phyloP scores from a whole-genome alignment of 37 sponge, comb jelly and placozoan species.

The Oscarella lobularis region DNA sequence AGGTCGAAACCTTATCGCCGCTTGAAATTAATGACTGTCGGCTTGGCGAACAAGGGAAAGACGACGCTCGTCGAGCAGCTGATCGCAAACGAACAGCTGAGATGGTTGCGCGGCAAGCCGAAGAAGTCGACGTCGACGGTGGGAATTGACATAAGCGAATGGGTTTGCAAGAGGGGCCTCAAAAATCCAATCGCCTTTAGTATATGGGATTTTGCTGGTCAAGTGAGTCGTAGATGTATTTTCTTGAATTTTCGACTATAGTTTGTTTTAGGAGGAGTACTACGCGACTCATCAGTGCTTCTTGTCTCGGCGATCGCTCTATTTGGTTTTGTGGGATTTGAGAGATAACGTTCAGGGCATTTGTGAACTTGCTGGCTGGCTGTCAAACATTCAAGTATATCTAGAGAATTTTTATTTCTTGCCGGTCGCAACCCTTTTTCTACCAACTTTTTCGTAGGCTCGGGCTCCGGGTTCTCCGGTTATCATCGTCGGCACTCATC shows the following conservation, averaged over 20 bases:
- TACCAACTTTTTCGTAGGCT: conserved; percentile 29
- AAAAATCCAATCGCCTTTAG: conserved; percentile 54
- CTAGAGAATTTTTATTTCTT: neutral
- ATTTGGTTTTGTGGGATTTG: conserved; percentile 59
- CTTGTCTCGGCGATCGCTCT: conserved; percentile 60
- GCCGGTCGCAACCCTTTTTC: neutral
- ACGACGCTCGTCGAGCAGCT: conserved; percentile 51
- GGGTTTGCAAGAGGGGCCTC: conserved; percentile 38
- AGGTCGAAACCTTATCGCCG: conserved; percentile 80
- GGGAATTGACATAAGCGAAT: conserved; percentile 69
- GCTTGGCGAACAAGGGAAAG: conserved; percentile 58
- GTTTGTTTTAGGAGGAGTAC: conserved; percentile 48
- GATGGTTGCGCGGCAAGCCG: neutral
- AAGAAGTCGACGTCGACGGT: conserved; percentile 30
- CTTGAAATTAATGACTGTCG: conserved; percentile 84
- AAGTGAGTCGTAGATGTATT: conserved; percentile 26
- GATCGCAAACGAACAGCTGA: conserved; percentile 38
- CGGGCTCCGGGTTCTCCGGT: conserved; percentile 62
- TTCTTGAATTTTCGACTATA: neutral
- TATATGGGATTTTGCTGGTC: conserved; percentile 93
- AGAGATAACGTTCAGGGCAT: conserved; percentile 51
- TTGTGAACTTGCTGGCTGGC: conserved; percentile 41
- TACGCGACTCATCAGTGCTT: conserved; percentile 89
- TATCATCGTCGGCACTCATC: conserved; percentile 59
- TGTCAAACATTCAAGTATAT: conserved; percentile 75